Base-by-base conservation (phyloP, 2,797 vertebrate genomes). In the Sebastes vulpes region DNA sequence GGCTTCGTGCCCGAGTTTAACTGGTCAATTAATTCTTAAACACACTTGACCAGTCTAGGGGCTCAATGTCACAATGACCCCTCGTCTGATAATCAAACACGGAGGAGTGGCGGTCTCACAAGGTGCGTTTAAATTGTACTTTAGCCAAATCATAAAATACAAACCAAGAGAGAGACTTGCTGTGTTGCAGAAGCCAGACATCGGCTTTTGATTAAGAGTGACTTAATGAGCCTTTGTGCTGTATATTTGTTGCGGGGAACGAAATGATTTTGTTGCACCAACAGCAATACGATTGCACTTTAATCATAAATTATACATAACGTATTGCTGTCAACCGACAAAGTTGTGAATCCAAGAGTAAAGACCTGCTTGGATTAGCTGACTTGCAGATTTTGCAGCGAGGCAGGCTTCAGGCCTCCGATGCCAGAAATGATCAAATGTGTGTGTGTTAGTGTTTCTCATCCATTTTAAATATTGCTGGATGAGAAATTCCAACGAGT, bases 51-150 rank as follows among this genome's bases (percentile, higher is more conserved):
- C 59, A 63, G 74, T 67, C 12, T 4, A 71, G n/a, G 65, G 54
- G 20, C 69, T 85, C 80, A 84, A 76, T 73, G 75, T 86, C 77
- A 81, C 65, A 21, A 18, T 58, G 73, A 80, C 70, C 60, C 65
- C 64, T 63, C 70, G 18, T 82, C 75, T 69, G 12, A 38, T 88
- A 75, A 82, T 79, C 80, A 83, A 86, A 88, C 83, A 83, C 9
- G 12, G 54, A 65, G 72, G 18, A 64, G 58, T 9, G 18, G 52
- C 26, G 2, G 42, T 61, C 71, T 63, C 64, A 59, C 50, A 64
- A 53, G 67, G 31, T 69, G 26, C 42, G 23, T n/a, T 75, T 50
- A 16, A 58, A 66, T 48, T 75, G 29, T 32, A 65, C 65, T 70
- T 75, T 21, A 38, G 76, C 56, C 67, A 75, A 78, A 70, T 74